phyloP scores from a whole-genome alignment of 2,113 vertebrate genomes.

The Etheostoma cragini region DNA sequence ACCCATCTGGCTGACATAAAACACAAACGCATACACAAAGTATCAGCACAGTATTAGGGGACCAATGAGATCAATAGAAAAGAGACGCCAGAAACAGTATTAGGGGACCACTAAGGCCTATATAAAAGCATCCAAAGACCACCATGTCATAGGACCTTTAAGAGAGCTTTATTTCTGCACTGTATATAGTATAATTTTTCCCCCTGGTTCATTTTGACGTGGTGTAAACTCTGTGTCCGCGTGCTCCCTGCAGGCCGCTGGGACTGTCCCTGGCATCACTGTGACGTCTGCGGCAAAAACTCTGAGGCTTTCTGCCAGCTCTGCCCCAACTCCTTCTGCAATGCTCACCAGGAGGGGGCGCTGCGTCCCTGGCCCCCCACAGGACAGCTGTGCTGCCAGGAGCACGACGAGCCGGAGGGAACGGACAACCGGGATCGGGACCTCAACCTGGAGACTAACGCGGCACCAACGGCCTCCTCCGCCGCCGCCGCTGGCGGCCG shows the following conservation, averaged over 20 bases:
- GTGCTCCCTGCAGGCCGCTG: constrained; percentile 90
- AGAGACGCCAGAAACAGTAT: too few relatives aligned
- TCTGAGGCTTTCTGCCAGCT: constrained; percentile 94
- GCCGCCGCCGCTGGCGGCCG: neutral
- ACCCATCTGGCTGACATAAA: too few relatives aligned
- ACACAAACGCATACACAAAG: too few relatives aligned
- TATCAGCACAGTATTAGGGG: too few relatives aligned
- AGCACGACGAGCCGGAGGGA: constrained; percentile 89
- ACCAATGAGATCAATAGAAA: too few relatives aligned
- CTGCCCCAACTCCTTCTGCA: constrained; percentile 98
- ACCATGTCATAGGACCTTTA: too few relatives aligned
- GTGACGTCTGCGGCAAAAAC: constrained; percentile 95
- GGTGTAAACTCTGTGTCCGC: fast-evolving
- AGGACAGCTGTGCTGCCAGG: constrained; percentile 90
- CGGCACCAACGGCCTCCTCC: fast-evolving
- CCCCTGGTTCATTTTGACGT: fast-evolving
- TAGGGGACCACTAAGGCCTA: too few relatives aligned
- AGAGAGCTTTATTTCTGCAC: neutral
- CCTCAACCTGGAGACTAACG: neutral
- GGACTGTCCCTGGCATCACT: constrained; percentile 99
- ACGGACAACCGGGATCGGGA: constrained; percentile 7
- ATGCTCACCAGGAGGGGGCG: constrained; percentile 91
- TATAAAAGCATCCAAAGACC: too few relatives aligned
- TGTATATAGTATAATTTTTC: neutral
- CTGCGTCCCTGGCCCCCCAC: constrained; percentile 82